Evolutionary conservation across 2,797 vertebrate genomes (phyloP), one percentile per base, ranked within the genome.

Genomic region (Lacerta agilis): DNA sequence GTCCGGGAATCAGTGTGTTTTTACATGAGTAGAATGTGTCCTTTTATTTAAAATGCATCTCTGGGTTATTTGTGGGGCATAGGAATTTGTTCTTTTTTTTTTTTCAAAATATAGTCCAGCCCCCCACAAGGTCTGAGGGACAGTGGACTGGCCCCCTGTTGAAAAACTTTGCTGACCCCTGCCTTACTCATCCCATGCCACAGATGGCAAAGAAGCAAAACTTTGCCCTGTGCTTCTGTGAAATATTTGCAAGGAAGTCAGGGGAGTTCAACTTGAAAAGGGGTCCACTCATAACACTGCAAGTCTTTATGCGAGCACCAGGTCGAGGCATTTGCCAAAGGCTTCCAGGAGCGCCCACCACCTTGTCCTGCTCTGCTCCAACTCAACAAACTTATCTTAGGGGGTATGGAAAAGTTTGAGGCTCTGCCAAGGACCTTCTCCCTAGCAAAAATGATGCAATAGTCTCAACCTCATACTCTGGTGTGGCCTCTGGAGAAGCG

Each of bases 161-260:
- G 33, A 33, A 33, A 33, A 33, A 33, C 33, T 33, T 33, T 33
- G 33, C 33, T 33, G 33, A 33, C 33, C 33, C 33, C 33, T 33
- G 33, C 33, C 33, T 64, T 58, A 6, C 29, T 87, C 15, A 20
- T 49, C 82, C 88, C 90, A 18, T n/a, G 85, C 73, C 64, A 64
- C 0, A 90, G 79, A 33, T 86, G 41, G 18, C 73, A 92, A 45
- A 69, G 79, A 66, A 94, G 82, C 87, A 79, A 88, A 86, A 23
- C 67, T 88, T 33, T 64, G 80, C 82, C 83, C 13, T 4, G 17
- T 11, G 36, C n/a, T 41, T 75, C 55, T 85, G 58, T 85, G 25
- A 6, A 10, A 49, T 15, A 33, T 49, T 75, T 71, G 36, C 13
- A 88, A 45, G 81, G 64, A 61, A 55, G 71, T 92, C 9, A 17